Evolutionary conservation across 2,797 vertebrate genomes (phyloP), one percentile per base, ranked within the genome.

Genomic region (Eptatretus atami): DNA sequence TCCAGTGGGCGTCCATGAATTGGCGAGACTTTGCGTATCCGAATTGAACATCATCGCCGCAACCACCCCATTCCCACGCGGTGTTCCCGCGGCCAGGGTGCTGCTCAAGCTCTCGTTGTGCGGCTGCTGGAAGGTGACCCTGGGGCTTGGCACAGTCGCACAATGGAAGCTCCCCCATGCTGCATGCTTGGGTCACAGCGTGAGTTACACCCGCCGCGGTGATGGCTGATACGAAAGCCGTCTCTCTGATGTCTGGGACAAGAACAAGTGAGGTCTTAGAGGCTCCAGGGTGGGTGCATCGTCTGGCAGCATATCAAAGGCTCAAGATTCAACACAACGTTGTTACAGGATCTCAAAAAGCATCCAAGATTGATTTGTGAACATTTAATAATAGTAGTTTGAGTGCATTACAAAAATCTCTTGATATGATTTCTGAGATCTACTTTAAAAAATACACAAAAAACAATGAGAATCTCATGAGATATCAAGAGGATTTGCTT

Each of bases 21-120:
- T 66, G 64, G 44, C 52, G 25, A 53, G 64, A 66, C 63, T 65
- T 66, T 9, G 12, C 53, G 54, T 66, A 66, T 9, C 64, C 53
- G 63, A 66, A 66, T 19, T 64, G 53, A 25, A 65, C 64, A n/a
- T 65, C 54, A 53, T 66, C 63, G 6, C 66, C 66, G 10, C 66
- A 66, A 13, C 66, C 66, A 12, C 64, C 64, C 66, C 66, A 66
- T 13, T 66, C 53, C 66, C 66, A 66, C 25, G 54, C n/a, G 14
- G 15, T 5, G 6, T 52, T 44, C 3, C 52, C 15, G 12, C 53
- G 11, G 13, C 53, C 52, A 4, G 63, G 9, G 3, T 10, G 53
- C 31, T 24, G 15, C 57, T 60, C 55, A 19, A 19, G 8, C 14
- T 61, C 57, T n/a, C 57, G 57, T 24, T 61, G 15, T n/a, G 15